Evolutionary conservation across 1,140 invertebrate genomes (phyloP).

Genomic region (Monomorium pharaonis): DNA sequence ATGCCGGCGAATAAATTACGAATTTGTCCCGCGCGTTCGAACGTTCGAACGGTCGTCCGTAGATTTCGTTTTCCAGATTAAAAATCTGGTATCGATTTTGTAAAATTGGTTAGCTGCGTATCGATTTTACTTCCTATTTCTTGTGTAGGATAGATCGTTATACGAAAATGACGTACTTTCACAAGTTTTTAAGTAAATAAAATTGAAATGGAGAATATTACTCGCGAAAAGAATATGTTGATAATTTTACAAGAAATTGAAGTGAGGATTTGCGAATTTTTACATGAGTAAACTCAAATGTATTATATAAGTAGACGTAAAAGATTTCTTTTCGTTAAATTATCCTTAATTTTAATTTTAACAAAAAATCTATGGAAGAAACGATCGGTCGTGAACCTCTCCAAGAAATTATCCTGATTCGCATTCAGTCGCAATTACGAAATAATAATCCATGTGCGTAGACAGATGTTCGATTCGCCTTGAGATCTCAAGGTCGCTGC

Average conservation of each 20-base stretch:
- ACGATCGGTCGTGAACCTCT: not conserved
- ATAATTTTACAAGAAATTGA: not conserved
- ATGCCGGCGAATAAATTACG: slow-evolving; percentile 44
- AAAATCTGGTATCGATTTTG: not conserved
- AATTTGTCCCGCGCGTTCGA: slow-evolving; percentile 13
- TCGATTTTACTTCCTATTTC: not conserved
- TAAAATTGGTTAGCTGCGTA: not conserved
- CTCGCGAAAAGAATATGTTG: not conserved
- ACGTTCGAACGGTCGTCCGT: too few relatives aligned
- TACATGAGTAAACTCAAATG: not conserved
- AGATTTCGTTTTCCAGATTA: too few relatives aligned
- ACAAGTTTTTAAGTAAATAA: not conserved
- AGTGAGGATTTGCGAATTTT: not conserved
- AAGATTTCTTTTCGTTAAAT: not conserved
- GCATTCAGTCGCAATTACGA: not conserved
- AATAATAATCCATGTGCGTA: slow-evolving; percentile 22
- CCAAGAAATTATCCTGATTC: not conserved
- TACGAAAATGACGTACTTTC: not conserved
- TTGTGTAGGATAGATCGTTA: not conserved
- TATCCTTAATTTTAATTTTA: not conserved
- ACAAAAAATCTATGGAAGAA: not conserved
- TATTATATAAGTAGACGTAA: not conserved
- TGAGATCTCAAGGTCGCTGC: slow-evolving; percentile 29
- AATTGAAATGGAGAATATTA: not conserved
- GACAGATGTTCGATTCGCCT: slow-evolving; percentile 36